Base-by-base conservation (phyloP, 2,797 vertebrate genomes). In the Sebastes paucispinis region DNA sequence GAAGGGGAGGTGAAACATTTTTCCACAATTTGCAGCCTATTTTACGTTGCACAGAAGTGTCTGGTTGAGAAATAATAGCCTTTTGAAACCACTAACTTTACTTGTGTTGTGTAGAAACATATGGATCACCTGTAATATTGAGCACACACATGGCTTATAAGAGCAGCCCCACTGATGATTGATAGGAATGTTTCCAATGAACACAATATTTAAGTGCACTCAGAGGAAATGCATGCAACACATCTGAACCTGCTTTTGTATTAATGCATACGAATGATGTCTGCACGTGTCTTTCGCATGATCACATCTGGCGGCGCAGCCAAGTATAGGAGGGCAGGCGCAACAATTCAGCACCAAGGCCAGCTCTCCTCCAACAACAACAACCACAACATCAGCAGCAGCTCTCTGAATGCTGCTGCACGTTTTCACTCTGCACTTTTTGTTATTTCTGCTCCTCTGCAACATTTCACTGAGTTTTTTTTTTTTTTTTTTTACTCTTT, bases 281-380 rank as follows among this genome's bases (percentile, higher is more conserved):
- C 31, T 32, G 9, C 63, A 43, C 1, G 36, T 55, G 13, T 70
- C 3, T 72, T 72, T 65, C 31, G 27, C 27, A 60, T 20, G 8
- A 60, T 31, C 25, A 10, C 8, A 79, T 79, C 64, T 80, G 57
- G 4, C 54, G 14, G 4, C 4, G 77, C 82, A n/a, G 73, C 52
- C n/a, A 8, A 6, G 69, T 29, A 36, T 3, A 25, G 13, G 29
- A 14, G 60, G 54, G 18, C 32, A 50, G 31, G 69, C 70, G 25
- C 68, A 63, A 32, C 2, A 13, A 24, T 87, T 91, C 91, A 94
- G 89, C 85, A 92, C 92, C 91, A 84, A 87, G 90, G 91, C 83
- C 90, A 93, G 91, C 77, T 73, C 77, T 75, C 34, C 80, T 52
- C 66, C 32, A 52, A 22, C 43, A 50, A 50, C 47, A 50, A 66